Evolutionary conservation across 2,888 invertebrate genomes (phyloP), one percentile per base, ranked within the genome.

Genomic region (Urechis unicinctus): DNA sequence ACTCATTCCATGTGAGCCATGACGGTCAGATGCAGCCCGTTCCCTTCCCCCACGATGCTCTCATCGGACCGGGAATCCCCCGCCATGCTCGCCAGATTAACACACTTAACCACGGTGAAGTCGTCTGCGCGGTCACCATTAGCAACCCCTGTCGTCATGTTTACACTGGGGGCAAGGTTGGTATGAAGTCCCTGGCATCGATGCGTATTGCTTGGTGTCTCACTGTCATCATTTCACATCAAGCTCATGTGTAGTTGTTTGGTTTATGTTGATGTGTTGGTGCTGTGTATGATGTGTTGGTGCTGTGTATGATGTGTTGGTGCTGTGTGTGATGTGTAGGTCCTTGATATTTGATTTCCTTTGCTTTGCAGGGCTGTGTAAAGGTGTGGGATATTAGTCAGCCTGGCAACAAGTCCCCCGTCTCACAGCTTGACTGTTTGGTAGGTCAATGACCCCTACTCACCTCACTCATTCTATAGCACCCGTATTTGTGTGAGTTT

Each of bases 361-460:
- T 25, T 36, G n/a, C 22, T 22, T 46, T 57, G 17, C 68, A 81
- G 75, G 92, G 92, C 56, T 91, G 94, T 81, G 95, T 96, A 66
- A 96, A 96, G 81, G 92, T 95, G 58, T 94, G 94, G 94, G 93
- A 94, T 81, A 92, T 93, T 78, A 88, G 88, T 79, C 91, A 91
- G 75, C 88, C 90, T 29, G 87, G 86, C 61, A 85, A 84, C 67
- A 91, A 91, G 77, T 88, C 86, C 69, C 91, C 92, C 52, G 88
- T 94, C 1, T 88, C 88, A 52, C 89, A 91, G 69, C 79, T 94
- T 41, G 94, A 95, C 73, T 91, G 91, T 78, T 80, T 91, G 83
- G 85, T 85, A 79, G 81, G 82, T 72, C 29, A 30, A n/a, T 2
- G 13, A 25, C 13, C 17, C 5, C 6, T 26, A 48, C 17, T 17